phyloP scores from a whole-genome alignment of 2,113 vertebrate genomes.

The Albula goreensis region DNA sequence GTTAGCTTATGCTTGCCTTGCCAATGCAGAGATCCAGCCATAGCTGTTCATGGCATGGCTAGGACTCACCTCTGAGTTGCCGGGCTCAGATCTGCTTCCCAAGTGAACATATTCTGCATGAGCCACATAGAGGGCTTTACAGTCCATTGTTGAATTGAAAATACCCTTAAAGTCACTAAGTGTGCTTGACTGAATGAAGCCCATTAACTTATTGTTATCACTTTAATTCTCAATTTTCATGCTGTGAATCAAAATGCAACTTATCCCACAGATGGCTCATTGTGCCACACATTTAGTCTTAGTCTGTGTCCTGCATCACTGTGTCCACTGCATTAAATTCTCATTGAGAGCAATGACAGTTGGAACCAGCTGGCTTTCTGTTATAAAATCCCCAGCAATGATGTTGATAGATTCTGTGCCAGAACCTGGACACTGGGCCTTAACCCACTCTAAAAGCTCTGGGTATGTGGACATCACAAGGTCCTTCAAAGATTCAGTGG shows the following conservation, averaged over 20 bases:
- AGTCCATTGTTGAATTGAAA: too few relatives aligned
- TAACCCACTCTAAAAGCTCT: slow-evolving; percentile 65
- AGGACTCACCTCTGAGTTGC: too few relatives aligned
- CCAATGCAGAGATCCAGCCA: too few relatives aligned
- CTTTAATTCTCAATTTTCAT: background rate
- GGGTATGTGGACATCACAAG: slow-evolving; percentile 72
- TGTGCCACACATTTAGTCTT: background rate
- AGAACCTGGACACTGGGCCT: slow-evolving; percentile 64
- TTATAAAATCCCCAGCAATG: slow-evolving; percentile 74
- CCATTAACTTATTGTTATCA: too few relatives aligned
- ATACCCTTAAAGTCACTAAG: too few relatives aligned
- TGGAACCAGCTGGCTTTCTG: slow-evolving; percentile 64
- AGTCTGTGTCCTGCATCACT: slow-evolving; percentile 37
- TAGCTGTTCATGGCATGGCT: too few relatives aligned
- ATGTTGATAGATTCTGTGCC: slow-evolving; percentile 64
- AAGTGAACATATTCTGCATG: too few relatives aligned
- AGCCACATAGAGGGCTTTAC: too few relatives aligned
- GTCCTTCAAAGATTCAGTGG: slow-evolving; percentile 72
- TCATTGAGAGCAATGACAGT: slow-evolving; percentile 69
- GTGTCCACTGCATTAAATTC: slow-evolving; percentile 60
- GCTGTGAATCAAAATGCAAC: slow-evolving; percentile 30
- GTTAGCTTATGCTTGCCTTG: too few relatives aligned
- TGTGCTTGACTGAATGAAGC: too few relatives aligned
- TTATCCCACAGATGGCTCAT: background rate
- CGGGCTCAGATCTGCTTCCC: too few relatives aligned